Base-by-base conservation (phyloP, 1,140 invertebrate genomes). In the Elymnias hypermnestra region DNA sequence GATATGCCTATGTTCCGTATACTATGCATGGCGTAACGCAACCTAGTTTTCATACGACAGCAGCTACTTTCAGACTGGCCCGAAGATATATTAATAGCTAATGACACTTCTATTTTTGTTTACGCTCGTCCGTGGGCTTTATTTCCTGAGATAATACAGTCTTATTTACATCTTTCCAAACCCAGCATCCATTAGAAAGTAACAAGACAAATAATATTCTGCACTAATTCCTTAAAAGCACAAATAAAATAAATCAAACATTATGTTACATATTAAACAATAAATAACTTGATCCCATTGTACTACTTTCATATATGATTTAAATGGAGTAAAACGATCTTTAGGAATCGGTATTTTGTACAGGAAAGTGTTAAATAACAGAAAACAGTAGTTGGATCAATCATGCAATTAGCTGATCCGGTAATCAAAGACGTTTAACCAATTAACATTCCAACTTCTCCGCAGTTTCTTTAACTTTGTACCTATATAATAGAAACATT, bases 1-100 rank as follows among this genome's bases (percentile, higher is more conserved):
- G 68, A 71, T 74, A 63, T 44, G 19, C 3, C 6, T 21, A 41
- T 42, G 37, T 44, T 14, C 21, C 14, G 44, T 42, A 44, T 33
- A 38, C 14, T 38, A 19, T 50, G 43, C 38, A 51, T 68, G 49
- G 58, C 53, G 59, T 56, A 69, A 75, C 63, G 53, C 79, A 79
- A 79, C 78, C 78, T 66, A 79, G 53, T 72, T 82, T 48, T 26
- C 51, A 45, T 40, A 37, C 61, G 47, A 64, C 59, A 54, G 38
- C 46, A 51, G 60, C 57, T 61, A 58, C 60, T 57, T 63, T 62
- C 53, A 25, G 39, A 58, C 57, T 60, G 47, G 57, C 53, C 40
- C 44, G 14, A 53, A 53, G 51, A 45, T 50, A 42, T 68, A 64
- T 71, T 54, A 65, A 61, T 69, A 74, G 62, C 45, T 52, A 53